Conservation (phyloP, 2,797 vertebrate genomes). For the Malacoraja senta region DNA sequence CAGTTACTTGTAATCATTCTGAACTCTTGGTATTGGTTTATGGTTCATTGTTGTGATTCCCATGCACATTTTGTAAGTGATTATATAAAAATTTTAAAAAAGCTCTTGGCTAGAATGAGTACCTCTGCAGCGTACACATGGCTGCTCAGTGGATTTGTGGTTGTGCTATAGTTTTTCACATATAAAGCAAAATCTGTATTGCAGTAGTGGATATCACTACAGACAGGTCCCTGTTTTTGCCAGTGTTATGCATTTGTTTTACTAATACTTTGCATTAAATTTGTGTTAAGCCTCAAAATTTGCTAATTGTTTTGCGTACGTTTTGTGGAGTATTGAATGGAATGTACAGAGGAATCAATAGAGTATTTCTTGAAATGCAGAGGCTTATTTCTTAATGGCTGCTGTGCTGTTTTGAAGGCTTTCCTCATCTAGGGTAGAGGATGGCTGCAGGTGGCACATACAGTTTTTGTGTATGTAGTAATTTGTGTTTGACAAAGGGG, state of each 20-base stretch:
- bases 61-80: not conserved
- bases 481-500: not conserved
- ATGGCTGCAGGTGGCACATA: not conserved
- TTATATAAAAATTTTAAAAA: slow-evolving; percentile 59
- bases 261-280: not conserved
- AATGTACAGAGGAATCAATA: not conserved
- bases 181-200: slow-evolving; percentile 51
- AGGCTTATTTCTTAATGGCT: not conserved
- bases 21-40: not conserved
- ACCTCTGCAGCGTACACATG: slow-evolving; percentile 56
- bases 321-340: not conserved
- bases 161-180: slow-evolving; percentile 57
- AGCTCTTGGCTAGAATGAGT: slow-evolving; percentile 56
- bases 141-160: slow-evolving; percentile 64
- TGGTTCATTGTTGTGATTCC: not conserved
- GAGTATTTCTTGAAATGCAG: not conserved
- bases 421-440: not conserved
- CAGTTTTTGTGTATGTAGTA: not conserved
- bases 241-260: not conserved
- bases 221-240: not conserved
- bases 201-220: not conserved
- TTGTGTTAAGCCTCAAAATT: not conserved
- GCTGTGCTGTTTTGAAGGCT: not conserved
- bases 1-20: not conserved
- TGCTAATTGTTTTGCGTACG: no score